Percentiles rank a stretch among this genome's conserved stretches.
Conservation (phyloP, 2,113 vertebrate genomes). For the Pelvicachromis taeniatus region DNA sequence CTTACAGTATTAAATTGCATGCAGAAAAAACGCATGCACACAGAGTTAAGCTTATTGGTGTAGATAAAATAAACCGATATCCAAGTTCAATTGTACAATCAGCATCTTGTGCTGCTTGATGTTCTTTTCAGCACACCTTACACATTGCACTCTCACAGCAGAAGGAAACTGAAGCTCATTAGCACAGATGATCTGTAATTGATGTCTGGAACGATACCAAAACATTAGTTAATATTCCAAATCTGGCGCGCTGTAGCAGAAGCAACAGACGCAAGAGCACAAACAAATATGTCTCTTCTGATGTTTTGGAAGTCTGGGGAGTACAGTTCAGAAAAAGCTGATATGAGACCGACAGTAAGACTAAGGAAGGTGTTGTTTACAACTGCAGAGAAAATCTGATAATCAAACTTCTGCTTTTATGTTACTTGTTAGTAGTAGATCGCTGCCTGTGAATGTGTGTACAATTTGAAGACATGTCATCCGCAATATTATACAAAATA, state of each 20-base stretch:
- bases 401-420: neutral
- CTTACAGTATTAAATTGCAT: neutral
- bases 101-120: slow-evolving; percentile 23
- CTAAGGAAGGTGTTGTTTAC: slow-evolving; percentile 16
- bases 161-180: slow-evolving; percentile 47
- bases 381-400: neutral
- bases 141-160: neutral
- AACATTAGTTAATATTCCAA: slow-evolving; percentile 62
- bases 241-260: slow-evolving; percentile 21
- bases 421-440: neutral
- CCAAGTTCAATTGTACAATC: slow-evolving; percentile 35
- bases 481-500: neutral
- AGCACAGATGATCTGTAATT: slow-evolving; percentile 53
- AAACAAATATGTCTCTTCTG: slow-evolving; percentile 44
- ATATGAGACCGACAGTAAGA: slow-evolving; percentile 9
- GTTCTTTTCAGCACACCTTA: slow-evolving; percentile 35
- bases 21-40: neutral
- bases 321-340: neutral
- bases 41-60: neutral
- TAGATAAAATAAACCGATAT: slow-evolving; percentile 26
- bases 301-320: slow-evolving; percentile 18
- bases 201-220: slow-evolving; percentile 47
- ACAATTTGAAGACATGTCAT: neutral
- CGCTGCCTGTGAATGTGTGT: neutral
- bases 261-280: slow-evolving; percentile 16